Base-by-base conservation (phyloP, 2,888 invertebrate species). In the Drosophila neonasuta region DNA sequence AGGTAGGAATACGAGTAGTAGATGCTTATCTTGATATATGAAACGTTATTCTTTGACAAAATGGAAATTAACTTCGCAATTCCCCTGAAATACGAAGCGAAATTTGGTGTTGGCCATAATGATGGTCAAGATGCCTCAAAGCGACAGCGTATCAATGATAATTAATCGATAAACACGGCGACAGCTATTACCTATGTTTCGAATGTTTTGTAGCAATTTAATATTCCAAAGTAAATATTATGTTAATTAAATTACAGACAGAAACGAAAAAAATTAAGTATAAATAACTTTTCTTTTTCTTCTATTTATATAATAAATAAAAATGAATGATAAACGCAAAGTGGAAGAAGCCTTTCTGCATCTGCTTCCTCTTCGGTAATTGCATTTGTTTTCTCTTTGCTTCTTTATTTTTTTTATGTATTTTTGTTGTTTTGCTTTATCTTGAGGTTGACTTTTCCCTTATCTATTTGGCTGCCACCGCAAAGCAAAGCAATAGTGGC, bases 11-110 rank as follows among this genome's bases (percentile, higher is more conserved):
- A 30, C 15, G 29, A 52, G 13, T 41, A 34, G 32, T 10, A 52
- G 65, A 70, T 68, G 65, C 41, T 69, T 66, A 77, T 74, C 77
- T 74, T 56, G 50, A 74, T 68, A 68, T 66, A 63, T 74, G 62
- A 77, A 66, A 66, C 65, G 65, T 70, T 76, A 64, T 8, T 20
- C 42, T 32, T 30, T 54, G 56, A 55, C 60, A 24, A 67, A 73
- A 76, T 81, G 66, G 68, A 67, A 71, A 79, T 60, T 55, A 30
- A 49, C 45, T 55, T 51, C 8, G 2, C 17, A 3, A 49, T 49
- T 58, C 11, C 49, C 44, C 32, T 44, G 30, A 45, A 55, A 17
- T 32, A 34, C 39, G 13, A 41, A 46, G 50, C 32, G 59, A 46
- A 49, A 60, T 60, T 52, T 52, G 44, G 52, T 46, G 42, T 66